Conservation (phyloP, 2,888 invertebrate genomes). For the Perizoma flavofasciatum region DNA sequence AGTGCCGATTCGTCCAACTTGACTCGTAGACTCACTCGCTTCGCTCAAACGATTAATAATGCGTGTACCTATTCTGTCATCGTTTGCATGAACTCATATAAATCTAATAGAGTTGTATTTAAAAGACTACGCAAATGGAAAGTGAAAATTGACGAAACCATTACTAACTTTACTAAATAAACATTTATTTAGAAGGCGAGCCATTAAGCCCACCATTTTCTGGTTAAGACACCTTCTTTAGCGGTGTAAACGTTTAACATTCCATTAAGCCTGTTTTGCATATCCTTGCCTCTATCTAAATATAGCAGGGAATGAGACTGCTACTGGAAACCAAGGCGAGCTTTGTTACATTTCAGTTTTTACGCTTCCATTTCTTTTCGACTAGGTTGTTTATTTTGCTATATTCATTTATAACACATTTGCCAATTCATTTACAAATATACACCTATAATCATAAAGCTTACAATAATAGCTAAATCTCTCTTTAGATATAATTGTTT, state of each 20-base stretch:
- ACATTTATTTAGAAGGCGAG: slow-evolving; percentile 20
- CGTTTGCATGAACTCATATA: too few relatives aligned
- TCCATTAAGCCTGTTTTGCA: slow-evolving; percentile 52
- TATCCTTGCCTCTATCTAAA: slow-evolving; percentile 46
- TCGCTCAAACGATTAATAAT: too few relatives aligned
- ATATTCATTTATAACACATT: too few relatives aligned
- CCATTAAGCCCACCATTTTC: slow-evolving; percentile 37
- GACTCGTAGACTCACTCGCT: too few relatives aligned
- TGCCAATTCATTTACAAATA: too few relatives aligned
- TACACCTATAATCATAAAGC: too few relatives aligned
- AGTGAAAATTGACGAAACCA: slow-evolving; percentile 18
- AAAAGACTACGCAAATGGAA: slow-evolving; percentile 12
- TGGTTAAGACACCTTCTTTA: slow-evolving; percentile 42
- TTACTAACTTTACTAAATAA: slow-evolving; percentile 20
- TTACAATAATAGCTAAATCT: too few relatives aligned
- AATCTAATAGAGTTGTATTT: not conserved
- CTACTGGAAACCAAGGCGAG: slow-evolving; percentile 28
- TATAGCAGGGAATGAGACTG: slow-evolving; percentile 42
- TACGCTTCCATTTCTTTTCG: slow-evolving; percentile 8
- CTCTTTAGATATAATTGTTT: too few relatives aligned
- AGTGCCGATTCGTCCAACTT: too few relatives aligned
- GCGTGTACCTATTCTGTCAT: too few relatives aligned
- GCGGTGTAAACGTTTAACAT: slow-evolving; percentile 51
- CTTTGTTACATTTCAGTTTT: slow-evolving; percentile 17
- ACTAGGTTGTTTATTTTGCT: too few relatives aligned